A percentile compares a stretch with the other conserved stretches of the same genome.
Evolutionary conservation across 2,888 invertebrate species (phyloP).

Genomic region (Euplexia lucipara): DNA sequence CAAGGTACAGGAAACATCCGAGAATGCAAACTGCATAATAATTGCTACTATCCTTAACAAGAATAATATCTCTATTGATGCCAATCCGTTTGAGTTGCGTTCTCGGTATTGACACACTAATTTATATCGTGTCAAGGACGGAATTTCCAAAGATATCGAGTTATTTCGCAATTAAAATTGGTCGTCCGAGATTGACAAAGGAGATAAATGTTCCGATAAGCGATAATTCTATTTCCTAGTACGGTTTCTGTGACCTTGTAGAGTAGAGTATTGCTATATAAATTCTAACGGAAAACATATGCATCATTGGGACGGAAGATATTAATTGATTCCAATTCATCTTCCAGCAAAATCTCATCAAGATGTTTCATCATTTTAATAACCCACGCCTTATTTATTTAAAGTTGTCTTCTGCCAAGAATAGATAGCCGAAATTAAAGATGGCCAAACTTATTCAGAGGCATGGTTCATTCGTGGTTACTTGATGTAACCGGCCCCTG

Average conservation of each 20-base stretch:
- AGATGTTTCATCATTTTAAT: conserved; percentile 11
- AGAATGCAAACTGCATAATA: conserved; percentile 41
- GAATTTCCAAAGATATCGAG: conserved; percentile 28
- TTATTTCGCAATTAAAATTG: conserved; percentile 43
- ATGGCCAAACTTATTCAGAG: conserved; percentile 39
- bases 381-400: conserved; percentile 6
- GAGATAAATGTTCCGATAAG: conserved; percentile 36
- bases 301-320: neutral
- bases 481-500: conserved; percentile 64
- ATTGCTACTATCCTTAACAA: conserved; percentile 23
- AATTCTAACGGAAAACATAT: neutral
- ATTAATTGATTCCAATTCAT: neutral
- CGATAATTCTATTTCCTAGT: conserved; percentile 27
- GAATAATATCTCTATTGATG: conserved; percentile 13
- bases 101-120: conserved; percentile 29
- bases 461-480: conserved; percentile 55
- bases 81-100: neutral
- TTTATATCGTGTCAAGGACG: conserved; percentile 36
- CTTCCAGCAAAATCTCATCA: neutral
- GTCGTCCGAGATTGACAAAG: conserved; percentile 29
- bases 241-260: neutral
- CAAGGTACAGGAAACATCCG: conserved; percentile 56
- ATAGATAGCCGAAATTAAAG: conserved; percentile 27
- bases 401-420: neutral
- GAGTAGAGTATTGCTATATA: neutral